Percentiles rank a stretch among this genome's conserved stretches.
phyloP scores from a whole-genome alignment of 2,113 vertebrate genomes.

The Thermophis baileyi region DNA sequence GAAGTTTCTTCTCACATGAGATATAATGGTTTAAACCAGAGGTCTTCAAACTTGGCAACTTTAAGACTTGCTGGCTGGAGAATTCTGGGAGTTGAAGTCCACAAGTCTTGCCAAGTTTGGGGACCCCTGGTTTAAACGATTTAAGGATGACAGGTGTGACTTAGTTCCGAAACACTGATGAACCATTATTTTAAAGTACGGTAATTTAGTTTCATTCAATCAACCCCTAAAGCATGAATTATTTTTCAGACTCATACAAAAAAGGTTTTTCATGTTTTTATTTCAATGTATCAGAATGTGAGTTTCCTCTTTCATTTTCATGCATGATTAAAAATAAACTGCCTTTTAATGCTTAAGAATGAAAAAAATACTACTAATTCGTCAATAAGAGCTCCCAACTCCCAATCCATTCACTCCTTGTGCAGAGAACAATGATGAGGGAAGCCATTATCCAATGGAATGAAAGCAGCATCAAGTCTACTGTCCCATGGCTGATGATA shows the following conservation, averaged over 20 bases:
- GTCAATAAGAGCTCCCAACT: background rate
- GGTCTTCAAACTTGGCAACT: too few relatives aligned
- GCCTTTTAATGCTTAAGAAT: background rate
- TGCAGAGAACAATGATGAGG: background rate
- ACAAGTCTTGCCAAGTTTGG: too few relatives aligned
- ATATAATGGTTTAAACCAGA: too few relatives aligned
- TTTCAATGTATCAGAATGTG: background rate
- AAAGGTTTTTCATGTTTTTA: background rate
- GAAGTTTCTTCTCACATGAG: conserved; percentile 32
- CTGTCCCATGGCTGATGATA: background rate
- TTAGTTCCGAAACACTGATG: conserved; percentile 43
- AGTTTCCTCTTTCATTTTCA: background rate
- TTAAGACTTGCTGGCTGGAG: too few relatives aligned
- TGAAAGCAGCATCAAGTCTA: background rate
- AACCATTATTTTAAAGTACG: conserved; percentile 36
- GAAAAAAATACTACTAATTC: background rate
- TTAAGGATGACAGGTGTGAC: conserved; percentile 1
- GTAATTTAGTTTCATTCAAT: conserved; percentile 43
- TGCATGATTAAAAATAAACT: background rate
- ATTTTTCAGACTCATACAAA: background rate
- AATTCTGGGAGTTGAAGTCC: too few relatives aligned
- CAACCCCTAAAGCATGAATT: background rate
- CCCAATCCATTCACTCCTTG: background rate
- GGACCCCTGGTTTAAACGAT: background rate
- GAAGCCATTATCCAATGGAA: background rate